Conservation (phyloP, 2,113 vertebrate species). For the Plectropomus leopardus region DNA sequence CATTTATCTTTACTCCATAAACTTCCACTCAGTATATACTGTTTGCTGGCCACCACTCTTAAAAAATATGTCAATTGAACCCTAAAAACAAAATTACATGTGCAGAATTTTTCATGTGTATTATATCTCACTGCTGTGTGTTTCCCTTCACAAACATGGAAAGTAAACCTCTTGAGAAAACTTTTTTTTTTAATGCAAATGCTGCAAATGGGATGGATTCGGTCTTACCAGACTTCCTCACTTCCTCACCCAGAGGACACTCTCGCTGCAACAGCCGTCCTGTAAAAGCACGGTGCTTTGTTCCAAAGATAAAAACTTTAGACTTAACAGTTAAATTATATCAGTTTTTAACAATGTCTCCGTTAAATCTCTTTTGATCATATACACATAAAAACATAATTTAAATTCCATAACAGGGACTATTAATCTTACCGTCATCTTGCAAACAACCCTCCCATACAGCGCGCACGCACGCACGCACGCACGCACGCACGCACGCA, state of each 20-base stretch:
- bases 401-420: constrained; percentile 50
- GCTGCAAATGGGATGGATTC: too few relatives aligned
- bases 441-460: constrained; percentile 42
- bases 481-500: neutral
- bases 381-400: constrained; percentile 30
- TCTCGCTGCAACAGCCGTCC: constrained; percentile 5
- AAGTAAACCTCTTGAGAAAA: neutral
- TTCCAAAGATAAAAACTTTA: neutral
- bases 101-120: neutral
- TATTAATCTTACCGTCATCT: constrained; percentile 63
- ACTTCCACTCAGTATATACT: too few relatives aligned
- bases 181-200: too few relatives aligned
- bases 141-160: neutral
- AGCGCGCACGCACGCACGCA: neutral
- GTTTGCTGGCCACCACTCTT: too few relatives aligned
- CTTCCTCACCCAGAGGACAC: too few relatives aligned
- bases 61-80: too few relatives aligned
- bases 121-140: neutral
- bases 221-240: too few relatives aligned
- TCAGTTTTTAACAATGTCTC: constrained; percentile 6
- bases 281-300: neutral
- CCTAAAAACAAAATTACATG: neutral
- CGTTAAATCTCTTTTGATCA: constrained; percentile 29
- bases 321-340: neutral
- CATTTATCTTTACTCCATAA: too few relatives aligned